These are phyloP conservation scores for Dipodomys spectabilis DNA, from an alignment of 2,113 vertebrate species.

Conservation along the genomic window DNA sequence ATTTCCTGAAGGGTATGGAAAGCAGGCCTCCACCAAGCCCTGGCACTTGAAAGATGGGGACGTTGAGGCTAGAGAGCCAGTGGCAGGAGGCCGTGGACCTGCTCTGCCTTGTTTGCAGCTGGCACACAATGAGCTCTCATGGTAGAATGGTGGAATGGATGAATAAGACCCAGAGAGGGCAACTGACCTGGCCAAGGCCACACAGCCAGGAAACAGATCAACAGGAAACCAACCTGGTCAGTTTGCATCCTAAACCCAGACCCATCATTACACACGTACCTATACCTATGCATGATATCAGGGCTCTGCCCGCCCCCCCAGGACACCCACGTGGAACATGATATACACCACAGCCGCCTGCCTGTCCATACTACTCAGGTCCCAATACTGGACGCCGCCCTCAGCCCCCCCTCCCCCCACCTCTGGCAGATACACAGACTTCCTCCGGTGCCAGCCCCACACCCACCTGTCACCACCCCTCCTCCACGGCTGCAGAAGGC, in stretches of 20 bases:
- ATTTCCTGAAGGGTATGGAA: neutral
- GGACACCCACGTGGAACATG: neutral
- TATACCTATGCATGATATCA: fast-evolving
- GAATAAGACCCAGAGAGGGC: constrained; percentile 3
- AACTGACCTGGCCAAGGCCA: neutral
- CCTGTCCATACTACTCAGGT: neutral
- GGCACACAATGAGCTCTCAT: too few species aligned
- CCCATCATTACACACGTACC: fast-evolving
- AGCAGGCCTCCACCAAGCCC: neutral
- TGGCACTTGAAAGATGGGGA: neutral
- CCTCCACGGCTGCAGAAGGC: constrained; percentile 30
- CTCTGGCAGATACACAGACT: neutral
- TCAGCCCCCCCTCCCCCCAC: neutral
- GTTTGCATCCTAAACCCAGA: neutral
- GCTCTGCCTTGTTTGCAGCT: too few species aligned
- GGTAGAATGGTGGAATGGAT: neutral
- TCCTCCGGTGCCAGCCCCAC: constrained; percentile 27
- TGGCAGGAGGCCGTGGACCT: neutral
- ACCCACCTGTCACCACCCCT: constrained; percentile 49
- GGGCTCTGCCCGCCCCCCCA: neutral
- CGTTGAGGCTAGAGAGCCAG: neutral
- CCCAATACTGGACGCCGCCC: neutral
- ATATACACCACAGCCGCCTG: neutral
- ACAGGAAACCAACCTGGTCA: neutral
- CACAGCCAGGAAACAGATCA: neutral